A percentile compares a stretch with the other conserved stretches of the same genome.
Evolutionary conservation across 2,888 invertebrate genomes (phyloP).

Genomic region (Plusia festucae): DNA sequence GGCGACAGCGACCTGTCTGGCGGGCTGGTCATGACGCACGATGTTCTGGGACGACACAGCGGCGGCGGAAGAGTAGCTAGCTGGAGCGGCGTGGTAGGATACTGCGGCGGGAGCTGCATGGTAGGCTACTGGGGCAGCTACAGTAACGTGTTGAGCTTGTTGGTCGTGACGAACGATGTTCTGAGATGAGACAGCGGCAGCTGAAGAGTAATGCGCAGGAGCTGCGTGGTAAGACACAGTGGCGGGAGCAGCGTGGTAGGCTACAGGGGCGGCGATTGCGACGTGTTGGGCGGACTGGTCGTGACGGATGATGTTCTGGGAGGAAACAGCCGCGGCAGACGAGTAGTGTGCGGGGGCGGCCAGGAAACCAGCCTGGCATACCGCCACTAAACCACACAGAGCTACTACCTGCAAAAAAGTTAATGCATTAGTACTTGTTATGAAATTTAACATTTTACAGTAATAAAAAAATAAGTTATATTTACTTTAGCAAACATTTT

Average conservation of each 20-base stretch:
- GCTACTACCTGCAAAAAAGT: slow-evolving; percentile 69
- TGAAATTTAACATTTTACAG: not conserved
- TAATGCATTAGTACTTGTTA: no score
- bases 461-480: not conserved
- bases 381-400: slow-evolving; percentile 71
- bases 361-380: slow-evolving; percentile 72
- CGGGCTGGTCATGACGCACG: slow-evolving; percentile 72
- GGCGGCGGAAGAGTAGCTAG: slow-evolving; percentile 69
- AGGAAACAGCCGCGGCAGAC: slow-evolving; percentile 71
- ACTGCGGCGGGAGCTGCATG: not conserved
- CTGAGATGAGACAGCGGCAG: slow-evolving; percentile 70
- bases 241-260: slow-evolving; percentile 19
- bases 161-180: slow-evolving; percentile 68
- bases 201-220: slow-evolving; percentile 58
- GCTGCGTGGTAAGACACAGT: slow-evolving; percentile 18
- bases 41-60: slow-evolving; percentile 76
- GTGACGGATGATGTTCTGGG: slow-evolving; percentile 65
- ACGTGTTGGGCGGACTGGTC: slow-evolving; percentile 61
- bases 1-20: slow-evolving; percentile 20
- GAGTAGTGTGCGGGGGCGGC: slow-evolving; percentile 73
- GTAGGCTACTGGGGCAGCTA: slow-evolving; percentile 51
- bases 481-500: slow-evolving; percentile 58
- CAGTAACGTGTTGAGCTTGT: slow-evolving; percentile 26
- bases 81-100: slow-evolving; percentile 20
- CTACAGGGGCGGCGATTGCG: slow-evolving; percentile 62